Evolutionary conservation across 2,113 vertebrate species (phyloP), one percentile per base, ranked within the genome.

Genomic region (Aspiorhynchus laticeps): DNA sequence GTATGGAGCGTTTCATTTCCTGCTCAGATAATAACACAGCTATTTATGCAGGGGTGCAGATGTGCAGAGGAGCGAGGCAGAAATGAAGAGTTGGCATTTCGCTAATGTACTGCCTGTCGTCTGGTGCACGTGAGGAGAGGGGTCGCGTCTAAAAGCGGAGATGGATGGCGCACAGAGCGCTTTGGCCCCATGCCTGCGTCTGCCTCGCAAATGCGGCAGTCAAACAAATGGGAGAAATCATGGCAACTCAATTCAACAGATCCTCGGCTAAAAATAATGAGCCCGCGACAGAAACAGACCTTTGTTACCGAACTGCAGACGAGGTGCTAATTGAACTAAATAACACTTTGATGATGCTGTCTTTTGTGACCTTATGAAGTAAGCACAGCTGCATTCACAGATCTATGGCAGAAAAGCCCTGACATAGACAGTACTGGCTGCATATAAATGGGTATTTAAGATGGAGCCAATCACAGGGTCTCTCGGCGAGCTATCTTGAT

Each of bases 241-340:
- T 43, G 71, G 88, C 65, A 71, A 83, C 48, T 65, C 28, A 76
- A 85, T 87, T 83, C 84, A 87, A 86, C 88, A 82, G 86, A 83
- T 81, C 76, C 75, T 59, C 14, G 1, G 74, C 56, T 89, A 88
- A 88, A 88, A 88, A 89, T 89, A 88, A 77, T 14, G 61, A 85
- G 48, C 15, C 48, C 28, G 17, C 7, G 61, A 83, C 78, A 48
- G 41, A 78, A 89, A 85, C 74, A 26, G 80, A 85, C 75, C 75
- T 67, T 74, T 53, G 56, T 85, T 74, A 7, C 63, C 19, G 53
- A 83, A 33, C 73, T 75, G 80, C 86, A 77, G 53, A 76, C 61
- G 56, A 86, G 84, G 83, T 84, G 88, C 84, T 88, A 89, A 89
- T 89, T 89, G 80, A 86, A 86, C 86, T 69, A 76, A 89, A 89